Base-by-base conservation (phyloP, 2,113 vertebrate genomes). In the Phyllostomus hastatus region DNA sequence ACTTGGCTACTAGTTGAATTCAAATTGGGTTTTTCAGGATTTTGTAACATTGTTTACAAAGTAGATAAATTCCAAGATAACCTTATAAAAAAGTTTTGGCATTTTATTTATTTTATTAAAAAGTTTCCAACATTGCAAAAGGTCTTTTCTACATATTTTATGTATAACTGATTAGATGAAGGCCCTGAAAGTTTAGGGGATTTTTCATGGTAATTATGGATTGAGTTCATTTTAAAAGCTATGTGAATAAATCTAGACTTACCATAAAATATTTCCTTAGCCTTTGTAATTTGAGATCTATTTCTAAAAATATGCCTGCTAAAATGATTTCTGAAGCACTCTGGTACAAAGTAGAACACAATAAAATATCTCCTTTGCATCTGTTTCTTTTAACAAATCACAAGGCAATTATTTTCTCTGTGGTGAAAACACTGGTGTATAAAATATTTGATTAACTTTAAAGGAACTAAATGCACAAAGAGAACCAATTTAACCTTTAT, bases 21-120 rank as follows among this genome's bases (percentile, higher is more conserved):
- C 57, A 81, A 4, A 93, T 33, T 41, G 41, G 57, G 20, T 22
- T 76, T 91, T 93, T 93, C 12, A 43, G 28, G 22, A 82, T 81
- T 85, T 94, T n/a, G 20, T 69, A 93, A 64, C 3, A 54, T 28
- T 33, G 67, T 95, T 95, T 92, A 81, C 7, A 66, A 93, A 91
- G 69, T 1, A 88, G 16, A 43, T 57, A 43, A 93, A 92, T 66
- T 87, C 9, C 3, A 93, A 85, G 15, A 81, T 64, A 67, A 22
- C 2, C 61, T 80, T 76, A 61, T 66, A 38, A 93, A 90, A 91
- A 35, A 52, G 20, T 43, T 43, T 95, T 50, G 19, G 22, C 16
- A 81, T 69, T 91, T 73, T 82, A 73, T 10, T 28, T 87, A 88
- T 79, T 91, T 81, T 54, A 52, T 81, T 9, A 35, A 86, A 94